Evolutionary conservation across 2,888 invertebrate species (phyloP).

Genomic region (Zele albiditarsus): DNA sequence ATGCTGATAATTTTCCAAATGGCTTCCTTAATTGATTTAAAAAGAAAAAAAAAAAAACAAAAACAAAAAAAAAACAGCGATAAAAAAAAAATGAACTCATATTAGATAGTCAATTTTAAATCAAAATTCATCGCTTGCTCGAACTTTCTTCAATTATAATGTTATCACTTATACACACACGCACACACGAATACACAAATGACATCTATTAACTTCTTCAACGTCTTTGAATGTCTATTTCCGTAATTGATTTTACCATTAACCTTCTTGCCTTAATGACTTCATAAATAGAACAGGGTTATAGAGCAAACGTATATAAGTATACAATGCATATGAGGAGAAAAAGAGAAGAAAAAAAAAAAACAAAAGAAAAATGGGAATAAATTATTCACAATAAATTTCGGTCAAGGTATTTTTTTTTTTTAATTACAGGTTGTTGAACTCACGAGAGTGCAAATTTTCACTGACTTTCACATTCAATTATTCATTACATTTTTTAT

Average conservation of each 20-base stretch:
- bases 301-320: neutral
- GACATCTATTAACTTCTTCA: neutral
- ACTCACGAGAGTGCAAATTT: neutral
- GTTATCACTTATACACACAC: too few species aligned
- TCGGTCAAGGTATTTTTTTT: neutral
- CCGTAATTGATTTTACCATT: conserved; percentile 9
- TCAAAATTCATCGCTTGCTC: too few species aligned
- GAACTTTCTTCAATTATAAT: too few species aligned
- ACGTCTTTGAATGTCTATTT: neutral
- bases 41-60: too few species aligned
- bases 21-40: too few species aligned
- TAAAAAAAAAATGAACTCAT: too few species aligned
- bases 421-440: neutral
- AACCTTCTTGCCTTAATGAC: conserved; percentile 9
- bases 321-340: neutral
- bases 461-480: neutral
- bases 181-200: neutral
- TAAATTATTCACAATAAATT: neutral
- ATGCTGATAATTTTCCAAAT: too few species aligned
- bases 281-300: conserved; percentile 2
- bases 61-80: too few species aligned
- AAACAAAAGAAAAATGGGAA: neutral
- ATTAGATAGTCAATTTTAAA: too few species aligned
- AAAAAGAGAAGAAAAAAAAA: neutral
- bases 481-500: neutral